Percentiles rank a stretch among this genome's conserved stretches.
Evolutionary conservation across 2,888 invertebrate genomes (phyloP).

Genomic region (Serripes groenlandicus): DNA sequence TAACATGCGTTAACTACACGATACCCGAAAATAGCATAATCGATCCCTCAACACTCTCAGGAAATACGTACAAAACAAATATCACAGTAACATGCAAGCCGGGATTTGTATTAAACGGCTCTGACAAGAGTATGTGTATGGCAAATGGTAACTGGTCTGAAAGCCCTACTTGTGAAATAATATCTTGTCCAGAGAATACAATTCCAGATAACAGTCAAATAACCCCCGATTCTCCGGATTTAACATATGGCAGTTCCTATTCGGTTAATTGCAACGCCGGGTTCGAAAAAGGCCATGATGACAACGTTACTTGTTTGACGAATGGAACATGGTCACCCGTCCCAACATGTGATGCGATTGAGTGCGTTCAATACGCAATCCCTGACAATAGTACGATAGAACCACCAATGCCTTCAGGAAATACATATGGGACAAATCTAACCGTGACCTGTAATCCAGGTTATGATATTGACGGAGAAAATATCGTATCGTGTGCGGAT

Average conservation of each 20-base stretch:
- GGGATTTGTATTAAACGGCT: neutral
- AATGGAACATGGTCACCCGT: slow-evolving; percentile 3
- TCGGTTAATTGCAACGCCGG: neutral
- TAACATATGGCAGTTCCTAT: neutral
- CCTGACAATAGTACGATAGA: neutral
- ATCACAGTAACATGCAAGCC: neutral
- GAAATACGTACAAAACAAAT: neutral
- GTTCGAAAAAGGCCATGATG: neutral
- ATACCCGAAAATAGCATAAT: neutral
- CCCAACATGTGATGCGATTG: neutral
- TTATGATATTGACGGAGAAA: neutral
- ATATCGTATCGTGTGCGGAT: neutral
- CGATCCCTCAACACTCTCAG: neutral
- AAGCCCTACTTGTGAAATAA: neutral
- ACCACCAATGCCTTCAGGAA: neutral
- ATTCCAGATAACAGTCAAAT: neutral
- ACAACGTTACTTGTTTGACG: slow-evolving; percentile 6
- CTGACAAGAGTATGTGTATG: neutral
- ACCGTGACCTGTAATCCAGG: neutral
- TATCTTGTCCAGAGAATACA: neutral
- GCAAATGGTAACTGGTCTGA: neutral
- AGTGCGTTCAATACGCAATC: neutral
- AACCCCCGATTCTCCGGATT: neutral
- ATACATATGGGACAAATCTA: neutral
- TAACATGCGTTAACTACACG: neutral